A percentile compares a stretch with the other conserved stretches of the same genome.
Conservation (phyloP, 1,140 invertebrate genomes). For the Drosophila nannoptera region DNA sequence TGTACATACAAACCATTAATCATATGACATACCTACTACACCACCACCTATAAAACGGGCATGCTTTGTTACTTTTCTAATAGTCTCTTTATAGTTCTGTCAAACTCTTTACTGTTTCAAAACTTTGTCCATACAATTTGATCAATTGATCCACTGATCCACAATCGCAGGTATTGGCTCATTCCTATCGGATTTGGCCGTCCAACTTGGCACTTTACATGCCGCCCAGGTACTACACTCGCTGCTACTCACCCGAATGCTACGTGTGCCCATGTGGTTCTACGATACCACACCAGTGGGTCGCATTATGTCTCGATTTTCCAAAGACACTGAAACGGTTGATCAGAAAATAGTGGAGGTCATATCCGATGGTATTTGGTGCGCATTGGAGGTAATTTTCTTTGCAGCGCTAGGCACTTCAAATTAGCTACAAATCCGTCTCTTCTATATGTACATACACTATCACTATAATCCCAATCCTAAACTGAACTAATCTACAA, state of each 20-base stretch:
- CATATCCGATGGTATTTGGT: conserved; percentile 87
- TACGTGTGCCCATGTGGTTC: conserved; percentile 88
- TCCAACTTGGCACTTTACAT: conserved; percentile 85
- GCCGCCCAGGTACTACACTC: conserved; percentile 88
- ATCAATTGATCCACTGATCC: conserved; percentile 16
- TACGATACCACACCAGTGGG: conserved; percentile 94
- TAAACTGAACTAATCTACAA: not conserved
- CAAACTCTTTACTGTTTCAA: not conserved
- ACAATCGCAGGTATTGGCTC: conserved; percentile 80
- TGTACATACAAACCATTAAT: conserved; percentile 24
- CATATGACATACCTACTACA: conserved; percentile 12
- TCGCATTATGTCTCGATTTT: conserved; percentile 92
- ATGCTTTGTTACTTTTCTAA: conserved; percentile 38
- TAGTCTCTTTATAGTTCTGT: conserved; percentile 12
- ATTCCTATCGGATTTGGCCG: conserved; percentile 86
- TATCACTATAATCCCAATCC: not conserved
- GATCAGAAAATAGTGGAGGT: conserved; percentile 86
- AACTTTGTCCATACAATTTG: not conserved
- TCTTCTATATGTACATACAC: too few species aligned
- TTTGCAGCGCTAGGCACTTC: not conserved
- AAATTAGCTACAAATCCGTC: too few species aligned
- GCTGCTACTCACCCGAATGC: conserved; percentile 86
- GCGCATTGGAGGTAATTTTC: conserved; percentile 87
- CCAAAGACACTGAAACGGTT: conserved; percentile 88
- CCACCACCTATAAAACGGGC: conserved; percentile 27